Evolutionary conservation across 2,888 invertebrate species (phyloP).

Genomic region (Poecilobothrus nobilitatus): DNA sequence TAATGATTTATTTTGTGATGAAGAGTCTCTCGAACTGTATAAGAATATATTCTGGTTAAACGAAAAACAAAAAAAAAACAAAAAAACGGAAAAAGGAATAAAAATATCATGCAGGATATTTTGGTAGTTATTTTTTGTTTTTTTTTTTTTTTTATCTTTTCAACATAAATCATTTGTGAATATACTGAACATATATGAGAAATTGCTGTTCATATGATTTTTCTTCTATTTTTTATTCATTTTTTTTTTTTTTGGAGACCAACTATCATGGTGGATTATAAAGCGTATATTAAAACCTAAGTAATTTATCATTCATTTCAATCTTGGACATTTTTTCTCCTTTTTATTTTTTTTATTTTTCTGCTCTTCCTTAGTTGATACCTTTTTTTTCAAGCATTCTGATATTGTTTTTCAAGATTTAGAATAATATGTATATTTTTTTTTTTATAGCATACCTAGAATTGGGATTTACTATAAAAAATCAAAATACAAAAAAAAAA

Average conservation of each 20-base stretch:
- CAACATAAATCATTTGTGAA: not conserved
- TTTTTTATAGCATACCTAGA: too few relatives aligned
- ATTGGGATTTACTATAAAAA: too few relatives aligned
- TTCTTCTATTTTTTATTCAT: too few relatives aligned
- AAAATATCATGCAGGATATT: not conserved
- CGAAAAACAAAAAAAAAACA: not conserved
- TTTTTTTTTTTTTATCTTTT: not conserved
- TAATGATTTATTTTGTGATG: constrained; percentile 1
- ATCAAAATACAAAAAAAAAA: too few relatives aligned
- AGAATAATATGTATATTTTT: too few relatives aligned
- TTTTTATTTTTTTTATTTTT: not conserved
- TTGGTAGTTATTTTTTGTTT: not conserved
- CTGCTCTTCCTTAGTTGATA: not conserved
- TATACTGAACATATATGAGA: not conserved
- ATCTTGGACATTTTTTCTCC: not conserved
- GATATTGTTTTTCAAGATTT: too few relatives aligned
- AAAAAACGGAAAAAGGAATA: not conserved
- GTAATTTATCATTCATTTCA: constrained; percentile 3
- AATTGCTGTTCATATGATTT: too few relatives aligned
- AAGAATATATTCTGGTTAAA: not conserved
- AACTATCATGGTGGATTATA: not conserved
- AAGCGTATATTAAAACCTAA: not conserved
- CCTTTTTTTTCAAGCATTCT: too few relatives aligned
- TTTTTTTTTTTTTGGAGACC: too few relatives aligned
- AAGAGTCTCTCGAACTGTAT: not conserved